Conservation (phyloP, 1,140 invertebrate genomes). For the Anthonomus grandis region DNA sequence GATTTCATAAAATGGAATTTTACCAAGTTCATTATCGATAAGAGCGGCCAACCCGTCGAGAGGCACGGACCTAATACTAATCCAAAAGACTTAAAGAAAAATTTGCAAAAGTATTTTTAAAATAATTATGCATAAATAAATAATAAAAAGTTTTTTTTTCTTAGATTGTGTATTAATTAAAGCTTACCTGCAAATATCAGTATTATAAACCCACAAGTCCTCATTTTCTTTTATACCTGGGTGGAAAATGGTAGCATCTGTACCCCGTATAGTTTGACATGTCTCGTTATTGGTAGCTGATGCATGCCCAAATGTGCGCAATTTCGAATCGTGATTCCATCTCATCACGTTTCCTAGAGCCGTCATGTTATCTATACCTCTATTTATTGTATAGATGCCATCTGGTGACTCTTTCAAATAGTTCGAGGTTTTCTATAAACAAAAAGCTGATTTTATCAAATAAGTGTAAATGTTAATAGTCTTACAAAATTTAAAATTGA, state of each 20-base stretch:
- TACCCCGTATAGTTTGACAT: constrained; percentile 57
- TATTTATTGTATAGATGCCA: constrained; percentile 55
- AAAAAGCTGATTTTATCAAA: too few relatives aligned
- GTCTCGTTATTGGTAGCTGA: constrained; percentile 35
- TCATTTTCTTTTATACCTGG: constrained; percentile 51
- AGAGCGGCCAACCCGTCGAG: constrained; percentile 78
- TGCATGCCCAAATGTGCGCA: constrained; percentile 47
- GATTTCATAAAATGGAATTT: constrained; percentile 96
- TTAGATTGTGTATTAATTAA: too few relatives aligned
- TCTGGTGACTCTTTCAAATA: constrained; percentile 38
- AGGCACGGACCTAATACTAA: constrained; percentile 74
- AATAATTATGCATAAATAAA: neutral
- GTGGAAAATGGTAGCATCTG: constrained; percentile 58
- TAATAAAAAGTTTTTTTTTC: too few relatives aligned
- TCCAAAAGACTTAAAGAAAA: constrained; percentile 64
- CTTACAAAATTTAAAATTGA: constrained; percentile 56
- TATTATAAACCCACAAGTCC: constrained; percentile 54
- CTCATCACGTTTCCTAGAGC: constrained; percentile 54
- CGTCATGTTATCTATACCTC: constrained; percentile 50
- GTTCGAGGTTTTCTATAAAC: constrained; percentile 14
- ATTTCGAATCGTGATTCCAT: constrained; percentile 49
- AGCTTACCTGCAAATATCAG: constrained; percentile 59
- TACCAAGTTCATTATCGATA: constrained; percentile 90
- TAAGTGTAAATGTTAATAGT: constrained; percentile 16
- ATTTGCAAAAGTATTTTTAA: constrained; percentile 68